Percentiles rank a stretch among this genome's conserved stretches.
Evolutionary conservation across 1,140 invertebrate species (phyloP).

Genomic region (Cataglyphis hispanica): DNA sequence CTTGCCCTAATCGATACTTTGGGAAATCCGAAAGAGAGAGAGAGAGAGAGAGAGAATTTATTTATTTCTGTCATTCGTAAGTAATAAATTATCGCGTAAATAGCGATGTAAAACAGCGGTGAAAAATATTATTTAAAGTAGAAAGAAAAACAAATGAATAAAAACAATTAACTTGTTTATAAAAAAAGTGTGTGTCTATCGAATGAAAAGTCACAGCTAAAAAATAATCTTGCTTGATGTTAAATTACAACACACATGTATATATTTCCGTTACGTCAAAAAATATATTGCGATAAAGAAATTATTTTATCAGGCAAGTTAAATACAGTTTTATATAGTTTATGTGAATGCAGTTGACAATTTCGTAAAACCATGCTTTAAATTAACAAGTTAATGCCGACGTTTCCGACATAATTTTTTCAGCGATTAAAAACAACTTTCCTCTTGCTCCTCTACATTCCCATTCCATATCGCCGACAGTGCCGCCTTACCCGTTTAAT

Average conservation of each 20-base stretch:
- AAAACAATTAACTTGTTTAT: slow-evolving; percentile 41
- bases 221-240: slow-evolving; percentile 12
- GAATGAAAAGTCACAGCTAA: slow-evolving; percentile 7
- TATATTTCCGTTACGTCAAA: background rate
- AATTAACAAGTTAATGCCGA: slow-evolving; percentile 9
- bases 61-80: background rate
- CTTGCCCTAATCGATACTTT: background rate
- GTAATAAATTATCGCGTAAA: slow-evolving; percentile 25
- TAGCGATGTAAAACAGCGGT: background rate
- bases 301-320: slow-evolving; percentile 30
- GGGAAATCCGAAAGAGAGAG: background rate
- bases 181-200: background rate
- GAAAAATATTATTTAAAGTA: slow-evolving; percentile 4
- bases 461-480: slow-evolving; percentile 29
- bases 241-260: background rate
- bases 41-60: background rate
- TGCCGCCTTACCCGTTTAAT: slow-evolving; percentile 58
- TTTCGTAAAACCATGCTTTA: slow-evolving; percentile 38
- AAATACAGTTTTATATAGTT: background rate
- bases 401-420: slow-evolving; percentile 44
- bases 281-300: slow-evolving; percentile 30
- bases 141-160: background rate
- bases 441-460: background rate
- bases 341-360: slow-evolving; percentile 21
- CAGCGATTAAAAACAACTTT: slow-evolving; percentile 24